Base-by-base conservation (phyloP, 92 coral and sea anemone genomes). In the Anthopleura xanthogrammica region DNA sequence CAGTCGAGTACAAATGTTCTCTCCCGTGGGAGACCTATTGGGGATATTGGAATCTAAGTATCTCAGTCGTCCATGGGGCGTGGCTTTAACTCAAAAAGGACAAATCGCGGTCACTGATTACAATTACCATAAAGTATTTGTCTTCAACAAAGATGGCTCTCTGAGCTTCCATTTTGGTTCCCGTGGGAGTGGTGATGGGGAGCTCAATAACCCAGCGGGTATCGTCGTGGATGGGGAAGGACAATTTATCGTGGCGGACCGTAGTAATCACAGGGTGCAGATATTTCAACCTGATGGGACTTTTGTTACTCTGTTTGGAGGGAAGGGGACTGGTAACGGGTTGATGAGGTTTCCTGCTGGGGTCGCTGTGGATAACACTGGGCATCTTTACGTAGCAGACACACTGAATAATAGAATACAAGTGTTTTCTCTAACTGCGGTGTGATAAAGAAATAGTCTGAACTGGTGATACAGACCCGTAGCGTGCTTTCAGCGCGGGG, bases 261-360 rank as follows among this genome's bases (percentile, higher is more conserved):
- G 94, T 62, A 92, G 97, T 70, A 92, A 92, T 75, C 94, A 90
- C 76, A 64, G 97, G 36, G 90, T 92, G n/a, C 97, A 92, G 87
- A 92, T 92, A 36, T 92, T 92, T 73, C 94, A 90, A 65, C 84
- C 91, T 14, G 90, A 92, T 55, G 97, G 97, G 24, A 86, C 89
- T 1, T 92, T 88, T 43, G 94, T 91, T 19, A 90, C 97, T 1
- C 86, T 90, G 79, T 92, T 92, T 85, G 96, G 96, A 16, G 96
- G 93, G 17, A 92, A 92, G 57, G 96, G 96, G 23, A 83, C 92
- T 10, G 93, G 93, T 13, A 80, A 92, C 55, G 96, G 96, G 6
- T 68, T 90, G 55, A 92, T 92, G 96, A 75, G 86, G 22, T 92
- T 92, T 77, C 96, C 96, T 4, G 90, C 93, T 4, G 96, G 93